phyloP scores from a whole-genome alignment of 2,797 vertebrate species.

The Siniperca obscura region DNA sequence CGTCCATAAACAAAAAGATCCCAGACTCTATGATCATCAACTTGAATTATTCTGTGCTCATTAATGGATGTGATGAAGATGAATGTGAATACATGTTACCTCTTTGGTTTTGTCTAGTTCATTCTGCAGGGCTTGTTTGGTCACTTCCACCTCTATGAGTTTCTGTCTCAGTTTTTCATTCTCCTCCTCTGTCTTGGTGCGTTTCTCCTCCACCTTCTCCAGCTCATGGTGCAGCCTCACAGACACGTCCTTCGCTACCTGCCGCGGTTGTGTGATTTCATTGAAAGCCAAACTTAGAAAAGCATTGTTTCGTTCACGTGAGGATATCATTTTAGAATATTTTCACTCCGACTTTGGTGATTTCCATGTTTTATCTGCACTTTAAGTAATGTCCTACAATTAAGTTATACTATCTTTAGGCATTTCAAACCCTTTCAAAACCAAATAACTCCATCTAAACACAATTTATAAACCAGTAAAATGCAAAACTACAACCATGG shows the following conservation, averaged over 20 bases:
- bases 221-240: slow-evolving; percentile 97
- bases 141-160: slow-evolving; percentile 95
- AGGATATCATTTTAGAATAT: background rate
- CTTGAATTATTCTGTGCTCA: background rate
- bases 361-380: background rate
- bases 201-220: slow-evolving; percentile 97
- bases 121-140: slow-evolving; percentile 95
- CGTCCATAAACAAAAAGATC: background rate
- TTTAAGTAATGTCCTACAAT: background rate
- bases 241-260: slow-evolving; percentile 98
- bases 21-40: background rate
- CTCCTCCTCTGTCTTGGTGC: slow-evolving; percentile 95
- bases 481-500: background rate
- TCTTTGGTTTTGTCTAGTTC: slow-evolving; percentile 96
- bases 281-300: background rate
- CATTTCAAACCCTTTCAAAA: background rate
- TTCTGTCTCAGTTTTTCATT: slow-evolving; percentile 96
- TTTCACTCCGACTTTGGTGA: background rate
- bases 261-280: slow-evolving; percentile 13
- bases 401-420: background rate
- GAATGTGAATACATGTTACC: slow-evolving; percentile 72
- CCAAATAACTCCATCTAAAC: background rate
- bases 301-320: background rate
- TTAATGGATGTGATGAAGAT: too few species aligned
- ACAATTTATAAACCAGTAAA: background rate